Conservation (phyloP, 2,888 invertebrate genomes). For the Gymnoscelis rufifasciata region DNA sequence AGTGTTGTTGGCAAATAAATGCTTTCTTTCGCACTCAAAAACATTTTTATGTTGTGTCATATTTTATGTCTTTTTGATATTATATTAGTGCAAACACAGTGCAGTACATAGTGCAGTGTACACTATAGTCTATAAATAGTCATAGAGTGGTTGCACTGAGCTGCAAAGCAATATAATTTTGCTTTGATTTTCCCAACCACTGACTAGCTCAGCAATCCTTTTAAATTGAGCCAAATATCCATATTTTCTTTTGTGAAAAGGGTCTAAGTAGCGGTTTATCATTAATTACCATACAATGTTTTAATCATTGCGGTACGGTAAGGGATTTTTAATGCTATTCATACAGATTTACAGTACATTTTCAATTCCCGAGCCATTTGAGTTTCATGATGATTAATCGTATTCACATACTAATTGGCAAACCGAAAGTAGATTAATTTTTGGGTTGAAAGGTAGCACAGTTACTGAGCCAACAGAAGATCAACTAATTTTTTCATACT, state of each 20-base stretch:
- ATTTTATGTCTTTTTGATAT: too few relatives aligned
- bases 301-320: conserved; percentile 4
- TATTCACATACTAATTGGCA: conserved; percentile 52
- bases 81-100: too few relatives aligned
- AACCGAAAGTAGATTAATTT: conserved; percentile 66
- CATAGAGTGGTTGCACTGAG: too few relatives aligned
- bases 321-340: background rate
- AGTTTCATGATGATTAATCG: conserved; percentile 51
- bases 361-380: conserved; percentile 1
- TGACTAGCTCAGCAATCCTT: too few relatives aligned
- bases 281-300: conserved; percentile 14
- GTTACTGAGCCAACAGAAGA: conserved; percentile 53
- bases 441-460: conserved; percentile 26
- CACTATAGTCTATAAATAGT: too few relatives aligned
- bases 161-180: too few relatives aligned
- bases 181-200: too few relatives aligned
- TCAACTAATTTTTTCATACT: conserved; percentile 32
- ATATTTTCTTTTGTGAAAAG: background rate
- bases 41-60: too few relatives aligned
- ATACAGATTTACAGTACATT: background rate
- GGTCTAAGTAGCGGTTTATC: background rate
- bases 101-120: too few relatives aligned
- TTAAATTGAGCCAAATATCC: too few relatives aligned
- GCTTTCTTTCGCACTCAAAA: too few relatives aligned
- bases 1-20: too few relatives aligned